These are phyloP conservation scores for Oreochromis spilurus DNA, from an alignment of 2,113 vertebrate species.

Conservation along the genomic window DNA sequence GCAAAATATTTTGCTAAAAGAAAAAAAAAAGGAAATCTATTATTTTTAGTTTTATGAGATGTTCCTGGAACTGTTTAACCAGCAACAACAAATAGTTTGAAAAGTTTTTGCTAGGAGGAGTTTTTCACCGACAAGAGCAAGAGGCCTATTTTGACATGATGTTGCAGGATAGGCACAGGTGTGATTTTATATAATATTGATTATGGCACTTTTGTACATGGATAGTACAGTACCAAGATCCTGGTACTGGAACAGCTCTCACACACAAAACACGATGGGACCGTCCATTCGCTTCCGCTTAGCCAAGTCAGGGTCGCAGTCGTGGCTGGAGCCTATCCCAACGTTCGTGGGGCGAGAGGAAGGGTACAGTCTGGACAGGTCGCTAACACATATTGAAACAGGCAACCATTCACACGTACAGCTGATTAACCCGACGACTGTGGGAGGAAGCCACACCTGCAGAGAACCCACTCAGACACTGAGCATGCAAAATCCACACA, in stretches of 20 bases:
- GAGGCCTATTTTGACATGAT: neutral
- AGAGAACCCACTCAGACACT: neutral
- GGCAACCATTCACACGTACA: neutral
- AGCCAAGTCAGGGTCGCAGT: neutral
- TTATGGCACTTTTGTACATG: neutral
- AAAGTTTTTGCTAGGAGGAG: neutral
- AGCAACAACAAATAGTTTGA: neutral
- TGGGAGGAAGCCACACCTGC: neutral
- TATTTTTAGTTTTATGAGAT: neutral
- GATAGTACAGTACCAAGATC: neutral
- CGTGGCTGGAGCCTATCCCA: neutral
- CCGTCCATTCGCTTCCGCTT: fast-evolving
- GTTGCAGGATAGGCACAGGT: neutral
- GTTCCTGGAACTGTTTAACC: neutral
- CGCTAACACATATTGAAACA: neutral
- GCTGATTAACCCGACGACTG: neutral
- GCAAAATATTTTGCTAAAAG: neutral
- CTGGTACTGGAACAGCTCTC: neutral
- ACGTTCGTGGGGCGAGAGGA: neutral
- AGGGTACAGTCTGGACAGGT: neutral
- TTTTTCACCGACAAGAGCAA: fast-evolving
- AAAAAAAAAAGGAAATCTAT: neutral
- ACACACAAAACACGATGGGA: neutral
- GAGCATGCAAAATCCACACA: neutral
- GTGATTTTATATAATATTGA: neutral